These are phyloP conservation scores for Drosophila paramelanica DNA, from an alignment of 2,888 invertebrate species.

Conservation along the genomic window DNA sequence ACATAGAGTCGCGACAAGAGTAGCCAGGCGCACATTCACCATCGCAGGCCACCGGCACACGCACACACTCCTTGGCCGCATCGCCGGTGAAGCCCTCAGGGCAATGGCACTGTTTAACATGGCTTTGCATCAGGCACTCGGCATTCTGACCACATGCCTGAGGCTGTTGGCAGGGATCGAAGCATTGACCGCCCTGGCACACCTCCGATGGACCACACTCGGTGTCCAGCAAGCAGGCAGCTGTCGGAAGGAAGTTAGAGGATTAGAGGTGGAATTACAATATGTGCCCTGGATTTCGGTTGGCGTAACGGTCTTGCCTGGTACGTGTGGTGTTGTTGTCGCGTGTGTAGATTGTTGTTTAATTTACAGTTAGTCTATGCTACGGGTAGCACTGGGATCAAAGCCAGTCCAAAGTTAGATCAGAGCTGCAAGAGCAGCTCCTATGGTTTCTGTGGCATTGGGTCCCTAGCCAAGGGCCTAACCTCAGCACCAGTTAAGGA, in stretches of 20 bases:
- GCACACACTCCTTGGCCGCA: slow-evolving; percentile 92
- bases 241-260: slow-evolving; percentile 84
- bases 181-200: slow-evolving; percentile 92
- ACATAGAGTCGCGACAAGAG: slow-evolving; percentile 92
- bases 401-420: slow-evolving; percentile 18
- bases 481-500: background rate
- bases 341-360: slow-evolving; percentile 38
- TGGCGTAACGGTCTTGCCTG: slow-evolving; percentile 37
- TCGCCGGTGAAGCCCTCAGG: slow-evolving; percentile 94
- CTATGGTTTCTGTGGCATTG: no score
- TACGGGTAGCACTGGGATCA: slow-evolving; percentile 35
- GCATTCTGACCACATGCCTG: slow-evolving; percentile 94
- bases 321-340: slow-evolving; percentile 50
- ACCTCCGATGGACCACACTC: slow-evolving; percentile 93
- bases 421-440: no score
- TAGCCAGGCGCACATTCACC: slow-evolving; percentile 90
- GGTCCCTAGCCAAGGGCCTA: background rate
- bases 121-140: slow-evolving; percentile 89
- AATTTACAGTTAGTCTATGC: slow-evolving; percentile 59
- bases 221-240: slow-evolving; percentile 91
- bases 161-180: slow-evolving; percentile 91
- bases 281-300: slow-evolving; percentile 12
- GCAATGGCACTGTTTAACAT: slow-evolving; percentile 92
- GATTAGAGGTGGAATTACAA: slow-evolving; percentile 17
- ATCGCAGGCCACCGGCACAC: slow-evolving; percentile 92